Conservation (phyloP, 1,140 invertebrate genomes). For the Orchesella cincta region DNA sequence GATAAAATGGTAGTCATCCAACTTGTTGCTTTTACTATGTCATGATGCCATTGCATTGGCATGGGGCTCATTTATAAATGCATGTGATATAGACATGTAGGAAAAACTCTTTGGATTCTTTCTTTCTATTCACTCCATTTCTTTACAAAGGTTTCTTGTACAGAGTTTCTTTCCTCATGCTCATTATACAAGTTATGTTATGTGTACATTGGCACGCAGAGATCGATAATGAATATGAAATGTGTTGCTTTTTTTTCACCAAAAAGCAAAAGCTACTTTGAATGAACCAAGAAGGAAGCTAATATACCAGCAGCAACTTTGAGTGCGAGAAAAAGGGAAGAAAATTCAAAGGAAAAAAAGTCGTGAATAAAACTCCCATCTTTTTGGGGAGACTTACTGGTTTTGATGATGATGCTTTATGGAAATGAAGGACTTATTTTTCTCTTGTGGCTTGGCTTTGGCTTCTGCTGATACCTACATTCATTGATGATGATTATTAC, state of each 20-base stretch:
- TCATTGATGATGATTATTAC: slow-evolving; percentile 9
- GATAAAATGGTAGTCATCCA: no score
- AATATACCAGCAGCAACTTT: not conserved
- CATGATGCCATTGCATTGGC: no score
- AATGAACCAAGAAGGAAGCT: not conserved
- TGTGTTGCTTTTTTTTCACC: not conserved
- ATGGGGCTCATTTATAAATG: no score
- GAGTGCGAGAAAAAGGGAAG: not conserved
- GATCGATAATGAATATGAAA: not conserved
- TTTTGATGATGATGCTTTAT: slow-evolving; percentile 24
- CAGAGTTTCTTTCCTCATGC: no score
- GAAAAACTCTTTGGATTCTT: no score
- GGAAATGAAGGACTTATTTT: not conserved
- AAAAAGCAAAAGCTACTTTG: not conserved
- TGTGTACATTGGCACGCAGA: not conserved
- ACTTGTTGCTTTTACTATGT: no score
- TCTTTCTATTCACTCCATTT: no score
- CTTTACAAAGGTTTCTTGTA: no score
- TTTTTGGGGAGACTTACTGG: not conserved
- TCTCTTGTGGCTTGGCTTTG: not conserved
- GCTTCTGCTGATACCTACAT: not conserved
- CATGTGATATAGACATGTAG: no score
- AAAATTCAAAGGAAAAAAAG: not conserved
- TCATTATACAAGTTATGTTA: no score
- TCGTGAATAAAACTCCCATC: slow-evolving; percentile 3